Evolutionary conservation across 2,888 invertebrate species (phyloP), one percentile per base, ranked within the genome.

Genomic region (Frankliniella fusca): DNA sequence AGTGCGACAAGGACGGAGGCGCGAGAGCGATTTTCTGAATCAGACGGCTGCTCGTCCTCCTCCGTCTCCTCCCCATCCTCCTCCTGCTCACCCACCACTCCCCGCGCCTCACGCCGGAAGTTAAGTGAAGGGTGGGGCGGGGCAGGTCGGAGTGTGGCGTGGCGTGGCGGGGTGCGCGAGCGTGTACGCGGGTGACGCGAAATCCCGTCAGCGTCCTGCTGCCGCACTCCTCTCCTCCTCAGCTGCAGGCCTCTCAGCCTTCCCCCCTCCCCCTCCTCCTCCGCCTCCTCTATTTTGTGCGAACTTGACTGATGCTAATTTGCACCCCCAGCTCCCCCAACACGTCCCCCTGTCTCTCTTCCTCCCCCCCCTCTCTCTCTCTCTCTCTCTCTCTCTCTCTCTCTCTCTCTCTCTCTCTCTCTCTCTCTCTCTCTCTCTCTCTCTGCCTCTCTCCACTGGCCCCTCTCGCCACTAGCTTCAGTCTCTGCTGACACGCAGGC

Each of bases 371-470:
- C 54, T 54, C 54, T 54, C 54, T 54, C 54, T 48, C 50, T 48
- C 48, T 49, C 80, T 48, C 80, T 80, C 48, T n/a, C 38, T 48
- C 81, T 81, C 81, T 81, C 81, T 81, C 81, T 70, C 84, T 82
- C 81, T 28, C 81, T 81, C 81, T 83, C 83, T 83, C 83, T 83
- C 83, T 82, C 81, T 61, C 83, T 82, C 82, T 80, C 83, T 82
- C 82, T 70, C 48, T 81, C 38, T 82, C 79, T 61, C 76, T 50
- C 80, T 81, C 82, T 84, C 82, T 65, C 82, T 83, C 82, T 81
- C 81, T 80, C 81, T 79, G 80, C 81, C 83, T 80, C 65, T 83
- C 48, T 15, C 49, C 8, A 18, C 23, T 20, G 48, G 48, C 23
- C 48, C 28, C 80, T 5, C 48, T 28, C 18, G 18, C 28, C 15